Evolutionary conservation across 1,140 invertebrate genomes (phyloP).

Genomic region (Potamilus streckersoni): DNA sequence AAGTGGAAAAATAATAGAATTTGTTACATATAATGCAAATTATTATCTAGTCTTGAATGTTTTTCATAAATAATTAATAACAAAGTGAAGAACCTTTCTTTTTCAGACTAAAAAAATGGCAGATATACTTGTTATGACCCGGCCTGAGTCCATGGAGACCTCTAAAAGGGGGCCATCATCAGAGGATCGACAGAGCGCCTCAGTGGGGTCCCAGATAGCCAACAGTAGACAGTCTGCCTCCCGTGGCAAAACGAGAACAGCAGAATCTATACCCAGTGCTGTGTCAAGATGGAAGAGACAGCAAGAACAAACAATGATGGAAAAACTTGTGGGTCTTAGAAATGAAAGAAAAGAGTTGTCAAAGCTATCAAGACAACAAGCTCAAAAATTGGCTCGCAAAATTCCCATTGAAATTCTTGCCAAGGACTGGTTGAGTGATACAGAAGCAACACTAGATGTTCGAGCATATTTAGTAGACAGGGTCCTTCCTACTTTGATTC

Average conservation of each 20-base stretch:
- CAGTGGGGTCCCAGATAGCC: conserved; percentile 24
- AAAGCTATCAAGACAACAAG: conserved; percentile 49
- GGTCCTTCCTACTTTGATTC: conserved; percentile 64
- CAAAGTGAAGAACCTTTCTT: not conserved
- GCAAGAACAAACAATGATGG: conserved; percentile 64
- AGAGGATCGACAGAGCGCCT: conserved; percentile 12
- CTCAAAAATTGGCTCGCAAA: conserved; percentile 57
- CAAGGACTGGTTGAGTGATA: conserved; percentile 63
- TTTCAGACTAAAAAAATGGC: conserved; percentile 30
- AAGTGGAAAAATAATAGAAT: no score
- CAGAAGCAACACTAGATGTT: conserved; percentile 61
- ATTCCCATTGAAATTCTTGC: conserved; percentile 66
- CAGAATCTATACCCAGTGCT: conserved; percentile 41
- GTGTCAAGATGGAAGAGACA: conserved; percentile 58
- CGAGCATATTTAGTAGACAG: conserved; percentile 65
- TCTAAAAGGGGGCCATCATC: conserved; percentile 40
- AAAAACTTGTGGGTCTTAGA: conserved; percentile 53
- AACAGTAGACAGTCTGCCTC: conserved; percentile 33
- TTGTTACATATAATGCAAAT: no score
- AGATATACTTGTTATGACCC: conserved; percentile 31
- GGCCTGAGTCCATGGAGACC: conserved; percentile 23
- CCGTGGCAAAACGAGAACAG: conserved; percentile 13
- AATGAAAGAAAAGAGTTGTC: conserved; percentile 56
- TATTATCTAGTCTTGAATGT: no score
- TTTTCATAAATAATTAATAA: no score